Evolutionary conservation across 2,113 vertebrate species (phyloP), one percentile per base, ranked within the genome.

Genomic region (Neomonachus schauinslandi): DNA sequence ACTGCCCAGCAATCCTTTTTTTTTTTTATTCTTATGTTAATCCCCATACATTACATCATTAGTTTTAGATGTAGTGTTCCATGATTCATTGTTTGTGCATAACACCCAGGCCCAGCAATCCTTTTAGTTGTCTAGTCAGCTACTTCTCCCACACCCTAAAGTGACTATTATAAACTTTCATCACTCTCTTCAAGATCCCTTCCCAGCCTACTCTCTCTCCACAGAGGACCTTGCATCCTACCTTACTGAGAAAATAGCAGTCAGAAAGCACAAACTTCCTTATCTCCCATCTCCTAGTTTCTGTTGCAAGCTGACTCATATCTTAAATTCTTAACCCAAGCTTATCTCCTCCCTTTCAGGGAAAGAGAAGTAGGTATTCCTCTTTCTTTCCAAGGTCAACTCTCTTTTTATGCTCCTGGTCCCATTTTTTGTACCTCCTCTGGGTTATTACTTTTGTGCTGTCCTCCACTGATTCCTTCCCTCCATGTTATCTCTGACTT

Each of bases 91-190:
- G 39, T 39, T 39, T 39, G 39, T 39, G 39, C 39, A 39, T 39
- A 39, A 39, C 39, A 39, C 39, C 39, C 39, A 39, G 39, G 3
- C 59, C 65, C 72, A 67, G 55, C n/a, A 84, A 88, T 63, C 63
- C 57, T 91, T 96, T 93, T 7, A 53, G 36, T 74, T 94, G 26
- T 74, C 93, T 95, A n/a, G 21, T 61, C 89, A 92, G 69, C 53
- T 92, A 59, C 89, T 96, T 96, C 57, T 77, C 67, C 12, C 42
- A 69, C 39, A 90, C 39, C 26, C 13, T 76, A 16, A 90, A 82
- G 72, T 79, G 83, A 67, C 69, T 83, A 57, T 85, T 88, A 84
- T 19, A 76, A 91, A 74, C 80, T 26, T 89, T 61, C 42, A 76
- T 61, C 42, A 39, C 1, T 21, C 36, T 91, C 89, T 90, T 92